Conservation (phyloP, 2,797 vertebrate genomes). For the Acanthurus lineatus region DNA sequence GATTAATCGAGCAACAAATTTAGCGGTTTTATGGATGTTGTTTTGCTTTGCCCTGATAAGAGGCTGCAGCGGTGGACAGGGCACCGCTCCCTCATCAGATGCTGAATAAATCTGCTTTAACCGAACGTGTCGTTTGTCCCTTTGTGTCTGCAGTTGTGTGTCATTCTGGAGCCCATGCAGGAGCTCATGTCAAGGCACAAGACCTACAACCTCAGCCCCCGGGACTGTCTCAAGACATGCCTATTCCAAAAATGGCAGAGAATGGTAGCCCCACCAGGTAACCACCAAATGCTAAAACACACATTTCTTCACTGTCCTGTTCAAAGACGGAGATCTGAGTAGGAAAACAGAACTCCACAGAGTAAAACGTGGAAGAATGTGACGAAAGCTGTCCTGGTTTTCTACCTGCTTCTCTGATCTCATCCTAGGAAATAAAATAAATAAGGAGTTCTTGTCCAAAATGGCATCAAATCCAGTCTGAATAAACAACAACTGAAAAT, state of each 20-base stretch:
- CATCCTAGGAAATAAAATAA: background rate
- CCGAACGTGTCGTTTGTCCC: constrained; percentile 24
- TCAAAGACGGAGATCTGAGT: background rate
- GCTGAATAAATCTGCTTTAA: constrained; percentile 44
- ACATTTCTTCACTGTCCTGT: background rate
- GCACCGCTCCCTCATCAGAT: constrained; percentile 18
- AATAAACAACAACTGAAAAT: constrained; percentile 11
- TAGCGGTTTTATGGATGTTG: constrained; percentile 44
- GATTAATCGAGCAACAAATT: constrained; percentile 66
- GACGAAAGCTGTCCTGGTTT: constrained; percentile 5
- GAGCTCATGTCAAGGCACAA: constrained; percentile 99
- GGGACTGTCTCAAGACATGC: constrained; percentile 99
- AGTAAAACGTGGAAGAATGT: background rate
- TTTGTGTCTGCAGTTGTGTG: constrained; percentile 91
- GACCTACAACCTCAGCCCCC: constrained; percentile 99
- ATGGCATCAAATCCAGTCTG: constrained; percentile 17
- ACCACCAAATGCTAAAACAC: constrained; percentile 1
- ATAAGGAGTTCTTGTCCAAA: constrained; percentile 2
- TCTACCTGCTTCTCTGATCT: constrained; percentile 3
- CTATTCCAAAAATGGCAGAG: constrained; percentile 99
- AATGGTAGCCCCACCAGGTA: constrained; percentile 99
- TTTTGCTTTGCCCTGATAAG: constrained; percentile 48
- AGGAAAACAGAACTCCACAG: background rate
- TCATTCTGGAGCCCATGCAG: constrained; percentile 99
- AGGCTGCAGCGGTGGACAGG: constrained; percentile 16